Base-by-base conservation (phyloP, 2,888 invertebrate genomes). In the Phalera bucephala region DNA sequence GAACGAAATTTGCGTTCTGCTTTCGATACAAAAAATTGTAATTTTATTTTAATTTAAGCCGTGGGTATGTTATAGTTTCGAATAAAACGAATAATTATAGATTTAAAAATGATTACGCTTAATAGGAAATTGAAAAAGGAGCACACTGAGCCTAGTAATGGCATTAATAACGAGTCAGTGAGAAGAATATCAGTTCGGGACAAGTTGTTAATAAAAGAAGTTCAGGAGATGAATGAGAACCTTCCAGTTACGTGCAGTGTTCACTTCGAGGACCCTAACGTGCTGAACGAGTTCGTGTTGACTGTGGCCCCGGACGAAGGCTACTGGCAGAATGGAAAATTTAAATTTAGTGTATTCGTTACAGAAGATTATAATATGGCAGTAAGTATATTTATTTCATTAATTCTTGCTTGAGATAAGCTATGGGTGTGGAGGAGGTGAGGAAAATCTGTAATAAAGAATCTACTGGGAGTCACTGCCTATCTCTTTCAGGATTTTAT, bases 341-440 rank as follows among this genome's bases (percentile, higher is more conserved):
- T 97, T 84, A 92, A 92, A 72, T 99, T 99, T 83, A 92, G 93
- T 69, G 92, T 98, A 56, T 91, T 92, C 67, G 96, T 98, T 40
- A 95, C 97, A 13, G 97, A 97, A 72, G 98, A 98, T 55, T 98
- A 98, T 91, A 98, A 98, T 84, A 97, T 97, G 94, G 95, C 95
- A 80, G 97, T 97, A 91, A 92, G 94, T 92, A 68, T 22, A 31
- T 19, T n/a, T 20, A 7, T 5, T 10, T 21, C 8, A 8, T 21
- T n/a, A n/a, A n/a, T n/a, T n/a, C n/a, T n/a, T n/a, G n/a, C n/a
- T n/a, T n/a, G n/a, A n/a, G n/a, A n/a, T n/a, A n/a, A n/a, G n/a
- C n/a, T n/a, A n/a, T n/a, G n/a, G n/a, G n/a, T n/a, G n/a, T n/a
- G n/a, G n/a, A n/a, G n/a, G n/a, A n/a, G n/a, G n/a, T n/a, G n/a